A percentile compares a stretch with the other conserved stretches of the same genome.
phyloP scores from a whole-genome alignment of 2,888 invertebrate species.

The Clitarchus hookeri region DNA sequence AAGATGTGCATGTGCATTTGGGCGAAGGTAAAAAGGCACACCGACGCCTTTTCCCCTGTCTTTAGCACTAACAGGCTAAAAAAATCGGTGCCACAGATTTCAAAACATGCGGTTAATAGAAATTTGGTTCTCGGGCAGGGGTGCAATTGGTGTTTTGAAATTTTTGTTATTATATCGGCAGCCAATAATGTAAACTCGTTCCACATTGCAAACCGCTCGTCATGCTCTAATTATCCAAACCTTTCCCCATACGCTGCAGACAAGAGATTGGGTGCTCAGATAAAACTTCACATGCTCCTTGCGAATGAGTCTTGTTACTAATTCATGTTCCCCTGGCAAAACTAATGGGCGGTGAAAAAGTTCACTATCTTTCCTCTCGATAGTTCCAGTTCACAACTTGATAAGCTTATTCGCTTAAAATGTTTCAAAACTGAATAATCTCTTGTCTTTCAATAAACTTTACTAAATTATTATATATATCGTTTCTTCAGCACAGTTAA shows the following conservation, averaged over 20 bases:
- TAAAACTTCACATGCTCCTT: not conserved
- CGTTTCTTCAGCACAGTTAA: no score
- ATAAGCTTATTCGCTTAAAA: not conserved
- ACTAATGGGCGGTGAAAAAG: not conserved
- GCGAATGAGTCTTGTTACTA: not conserved
- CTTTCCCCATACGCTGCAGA: not conserved
- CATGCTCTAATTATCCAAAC: not conserved
- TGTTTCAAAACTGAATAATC: no score
- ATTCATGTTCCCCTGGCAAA: not conserved
- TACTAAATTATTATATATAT: no score
- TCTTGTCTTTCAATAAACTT: no score
- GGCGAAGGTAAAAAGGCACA: not conserved
- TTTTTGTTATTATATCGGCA: not conserved
- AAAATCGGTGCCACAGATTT: not conserved
- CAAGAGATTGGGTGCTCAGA: not conserved
- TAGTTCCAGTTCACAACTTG: not conserved
- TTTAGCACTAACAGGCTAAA: not conserved
- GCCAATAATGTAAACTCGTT: not conserved
- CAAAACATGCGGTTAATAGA: not conserved
- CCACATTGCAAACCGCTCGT: not conserved
- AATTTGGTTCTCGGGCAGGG: not conserved
- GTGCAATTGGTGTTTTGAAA: not conserved
- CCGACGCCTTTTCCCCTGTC: not conserved
- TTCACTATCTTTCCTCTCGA: not conserved
- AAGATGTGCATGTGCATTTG: not conserved